A percentile compares a stretch with the other conserved stretches of the same genome.
Conservation (phyloP, 1,140 invertebrate species). For the Pseudomyrmex cubaensis region DNA sequence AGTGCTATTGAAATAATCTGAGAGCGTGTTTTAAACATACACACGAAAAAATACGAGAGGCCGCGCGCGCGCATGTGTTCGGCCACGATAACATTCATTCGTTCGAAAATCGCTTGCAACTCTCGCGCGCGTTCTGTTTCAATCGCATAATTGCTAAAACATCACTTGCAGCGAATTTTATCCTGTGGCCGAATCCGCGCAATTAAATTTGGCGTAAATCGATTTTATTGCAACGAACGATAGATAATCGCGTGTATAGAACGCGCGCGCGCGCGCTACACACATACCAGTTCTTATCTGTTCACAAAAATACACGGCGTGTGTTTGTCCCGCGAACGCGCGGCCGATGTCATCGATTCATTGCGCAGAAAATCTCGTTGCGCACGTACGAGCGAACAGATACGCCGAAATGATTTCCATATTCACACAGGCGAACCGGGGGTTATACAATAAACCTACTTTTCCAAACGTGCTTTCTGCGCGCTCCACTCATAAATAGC, state of each 20-base stretch:
- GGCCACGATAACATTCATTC: slow-evolving; percentile 45
- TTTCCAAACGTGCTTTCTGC: slow-evolving; percentile 12
- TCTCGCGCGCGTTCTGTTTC: slow-evolving; percentile 13
- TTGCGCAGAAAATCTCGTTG: slow-evolving; percentile 56
- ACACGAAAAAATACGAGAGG: background rate
- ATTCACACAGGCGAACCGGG: slow-evolving; percentile 28
- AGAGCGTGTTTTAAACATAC: slow-evolving; percentile 23
- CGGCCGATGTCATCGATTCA: slow-evolving; percentile 26
- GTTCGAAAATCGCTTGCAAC: slow-evolving; percentile 32
- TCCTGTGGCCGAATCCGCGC: slow-evolving; percentile 19
- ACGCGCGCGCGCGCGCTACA: background rate
- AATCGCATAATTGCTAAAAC: slow-evolving; percentile 56
- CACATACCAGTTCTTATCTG: slow-evolving; percentile 42
- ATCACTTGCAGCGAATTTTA: slow-evolving; percentile 45
- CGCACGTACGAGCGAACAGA: slow-evolving; percentile 2
- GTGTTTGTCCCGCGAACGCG: slow-evolving; percentile 15
- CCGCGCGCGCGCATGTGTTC: background rate
- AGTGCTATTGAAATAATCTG: slow-evolving; percentile 44
- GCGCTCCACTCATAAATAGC: slow-evolving; percentile 33
- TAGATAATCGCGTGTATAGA: slow-evolving; percentile 20
- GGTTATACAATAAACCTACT: slow-evolving; percentile 23
- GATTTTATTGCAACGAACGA: slow-evolving; percentile 44
- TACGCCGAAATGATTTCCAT: slow-evolving; percentile 46
- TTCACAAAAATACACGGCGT: slow-evolving; percentile 26
- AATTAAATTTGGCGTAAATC: slow-evolving; percentile 50